Conservation (phyloP, 1,140 invertebrate genomes). For the Drosophila trapezifrons region DNA sequence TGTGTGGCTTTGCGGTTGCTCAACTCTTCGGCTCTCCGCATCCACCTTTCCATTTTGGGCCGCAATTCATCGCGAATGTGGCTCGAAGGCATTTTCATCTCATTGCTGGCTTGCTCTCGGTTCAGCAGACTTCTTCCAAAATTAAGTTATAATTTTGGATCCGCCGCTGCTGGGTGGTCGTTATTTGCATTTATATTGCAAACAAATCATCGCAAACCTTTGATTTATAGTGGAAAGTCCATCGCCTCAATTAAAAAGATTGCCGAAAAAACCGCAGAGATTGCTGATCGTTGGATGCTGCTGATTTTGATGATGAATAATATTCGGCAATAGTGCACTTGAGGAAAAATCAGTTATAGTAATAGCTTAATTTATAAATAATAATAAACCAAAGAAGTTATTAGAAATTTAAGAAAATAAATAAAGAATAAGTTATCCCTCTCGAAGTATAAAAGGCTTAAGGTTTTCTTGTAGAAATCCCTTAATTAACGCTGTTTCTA, state of each 20-base stretch:
- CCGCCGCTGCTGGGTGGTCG: conserved; percentile 63
- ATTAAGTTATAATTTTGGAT: conserved; percentile 80
- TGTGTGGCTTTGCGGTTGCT: conserved; percentile 50
- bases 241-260: conserved; percentile 64
- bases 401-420: too few relatives aligned
- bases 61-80: conserved; percentile 53
- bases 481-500: too few relatives aligned
- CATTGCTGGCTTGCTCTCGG: conserved; percentile 36
- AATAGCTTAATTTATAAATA: too few relatives aligned
- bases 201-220: conserved; percentile 73
- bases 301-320: conserved; percentile 18
- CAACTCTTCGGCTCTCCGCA: background rate
- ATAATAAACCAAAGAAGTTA: too few relatives aligned
- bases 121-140: conserved; percentile 53
- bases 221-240: conserved; percentile 76
- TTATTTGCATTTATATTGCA: conserved; percentile 82
- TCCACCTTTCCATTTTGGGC: conserved; percentile 3
- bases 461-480: too few relatives aligned
- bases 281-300: conserved; percentile 12
- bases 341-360: too few relatives aligned
- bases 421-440: too few relatives aligned
- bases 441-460: too few relatives aligned
- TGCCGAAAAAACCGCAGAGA: conserved; percentile 16
- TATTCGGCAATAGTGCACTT: conserved; percentile 17
- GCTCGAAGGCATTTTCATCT: conserved; percentile 58